Base-by-base conservation (phyloP, 2,888 invertebrate genomes). In the Lepidocyrtinus sp. region DNA sequence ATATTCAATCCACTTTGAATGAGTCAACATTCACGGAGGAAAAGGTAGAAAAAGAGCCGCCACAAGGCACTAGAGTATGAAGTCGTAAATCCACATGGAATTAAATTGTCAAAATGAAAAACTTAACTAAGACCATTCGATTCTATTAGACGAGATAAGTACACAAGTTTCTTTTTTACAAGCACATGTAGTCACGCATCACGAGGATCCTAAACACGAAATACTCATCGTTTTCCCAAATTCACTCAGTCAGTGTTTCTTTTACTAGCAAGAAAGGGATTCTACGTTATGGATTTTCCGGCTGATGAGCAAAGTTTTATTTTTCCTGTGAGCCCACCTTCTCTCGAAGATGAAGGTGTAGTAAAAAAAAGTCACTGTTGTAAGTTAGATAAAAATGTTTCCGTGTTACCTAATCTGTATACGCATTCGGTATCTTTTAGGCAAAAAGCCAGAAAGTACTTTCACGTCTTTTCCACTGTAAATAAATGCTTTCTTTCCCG, bases 51-150 rank as follows among this genome's bases (percentile, higher is more conserved):
- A 55, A 19, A 65, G 26, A 78, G 50, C 50, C 24, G 17, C 15
- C 26, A 75, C n/a, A 46, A 17, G 12, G 71, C 22, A 55, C 22
- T 36, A 36, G 36, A 36, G 36, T 12, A 7, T 36, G 36, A 12
- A 36, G 26, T 24, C 36, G 61, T 72, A 79, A 78, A 63, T 73
- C 73, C 78, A 68, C 36, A 59, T 50, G 69, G 68, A 73, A 73
- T 78, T 78, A 79, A 79, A 68, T 74, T 79, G 73, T 79, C 79
- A 77, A 71, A 77, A 72, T 27, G 19, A 75, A 63, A 21, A 61
- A 45, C 25, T 61, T 27, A 5, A 24, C 68, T 22, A 22, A 64
- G 17, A 12, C 17, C 9, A 7, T 24, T 64, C 27, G 2, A 2
- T 24, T 12, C 12, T 64, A 64, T 2, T 21, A 21, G n/a, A n/a